Evolutionary conservation across 2,113 vertebrate genomes (phyloP).

Genomic region (Leptocoma aspasia): DNA sequence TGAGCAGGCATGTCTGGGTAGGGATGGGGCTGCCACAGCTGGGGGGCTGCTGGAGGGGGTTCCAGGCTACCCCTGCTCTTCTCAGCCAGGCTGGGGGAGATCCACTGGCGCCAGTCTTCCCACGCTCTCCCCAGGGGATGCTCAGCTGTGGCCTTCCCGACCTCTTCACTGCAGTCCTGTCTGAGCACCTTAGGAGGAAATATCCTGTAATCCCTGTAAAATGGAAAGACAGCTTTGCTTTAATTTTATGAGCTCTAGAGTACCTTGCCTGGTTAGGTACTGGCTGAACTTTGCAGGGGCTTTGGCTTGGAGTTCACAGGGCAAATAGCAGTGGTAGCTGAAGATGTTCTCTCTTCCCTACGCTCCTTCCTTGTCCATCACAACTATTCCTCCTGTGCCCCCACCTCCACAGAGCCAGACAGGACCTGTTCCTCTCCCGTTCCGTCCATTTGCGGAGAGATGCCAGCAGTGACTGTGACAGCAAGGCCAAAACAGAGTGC

Average conservation of each 20-base stretch:
- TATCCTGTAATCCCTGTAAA: neutral
- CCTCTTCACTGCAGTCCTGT: neutral
- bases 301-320: neutral
- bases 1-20: neutral
- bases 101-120: neutral
- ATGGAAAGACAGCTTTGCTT: neutral
- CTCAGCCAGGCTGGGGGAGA: neutral
- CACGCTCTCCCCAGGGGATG: neutral
- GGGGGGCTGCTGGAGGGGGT: neutral
- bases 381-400: neutral
- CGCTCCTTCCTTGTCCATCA: accelerated
- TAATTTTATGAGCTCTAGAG: neutral
- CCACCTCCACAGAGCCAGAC: neutral
- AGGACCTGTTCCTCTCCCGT: neutral
- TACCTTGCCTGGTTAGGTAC: neutral
- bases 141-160: neutral
- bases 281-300: neutral
- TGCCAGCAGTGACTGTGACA: neutral
- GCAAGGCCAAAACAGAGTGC: accelerated
- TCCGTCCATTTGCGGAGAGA: neutral
- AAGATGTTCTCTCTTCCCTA: neutral
- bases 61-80: neutral
- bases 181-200: neutral
- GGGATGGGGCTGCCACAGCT: neutral
- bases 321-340: accelerated